Evolutionary conservation across 2,797 vertebrate species (phyloP).

Genomic region (Phalanger gymnotis): DNA sequence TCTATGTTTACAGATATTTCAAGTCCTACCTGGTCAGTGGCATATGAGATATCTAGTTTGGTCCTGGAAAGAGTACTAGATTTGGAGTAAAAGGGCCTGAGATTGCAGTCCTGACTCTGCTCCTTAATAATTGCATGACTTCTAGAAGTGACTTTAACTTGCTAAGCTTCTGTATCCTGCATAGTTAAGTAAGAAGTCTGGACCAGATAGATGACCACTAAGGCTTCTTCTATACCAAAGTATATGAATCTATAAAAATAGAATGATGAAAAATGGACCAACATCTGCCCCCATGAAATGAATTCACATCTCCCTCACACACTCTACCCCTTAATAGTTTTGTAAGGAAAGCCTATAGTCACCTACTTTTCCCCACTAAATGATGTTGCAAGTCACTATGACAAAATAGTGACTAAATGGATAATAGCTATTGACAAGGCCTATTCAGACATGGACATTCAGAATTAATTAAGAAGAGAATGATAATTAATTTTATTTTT

Average conservation of each 20-base stretch:
- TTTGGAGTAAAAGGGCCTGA: neutral
- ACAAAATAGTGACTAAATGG: neutral
- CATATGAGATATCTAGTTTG: neutral
- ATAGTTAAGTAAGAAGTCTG: neutral
- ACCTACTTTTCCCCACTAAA: neutral
- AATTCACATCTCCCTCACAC: neutral
- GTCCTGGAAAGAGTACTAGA: conserved; percentile 3
- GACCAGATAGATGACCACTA: neutral
- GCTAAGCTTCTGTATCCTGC: neutral
- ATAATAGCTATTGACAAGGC: neutral
- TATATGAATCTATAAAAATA: conserved; percentile 17
- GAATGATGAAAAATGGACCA: conserved; percentile 19
- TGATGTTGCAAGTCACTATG: conserved; percentile 13
- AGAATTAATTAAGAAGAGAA: neutral
- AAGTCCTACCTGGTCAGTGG: neutral
- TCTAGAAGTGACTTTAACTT: neutral
- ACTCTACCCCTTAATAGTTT: neutral
- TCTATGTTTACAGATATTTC: neutral
- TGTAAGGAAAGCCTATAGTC: conserved; percentile 22
- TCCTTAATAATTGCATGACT: neutral
- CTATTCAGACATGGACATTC: neutral
- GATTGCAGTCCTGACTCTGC: neutral
- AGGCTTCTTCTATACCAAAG: neutral
- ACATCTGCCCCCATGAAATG: neutral
- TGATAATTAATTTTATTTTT: neutral